Conservation (phyloP, 2,888 invertebrate species). For the Heliconius ethilla region DNA sequence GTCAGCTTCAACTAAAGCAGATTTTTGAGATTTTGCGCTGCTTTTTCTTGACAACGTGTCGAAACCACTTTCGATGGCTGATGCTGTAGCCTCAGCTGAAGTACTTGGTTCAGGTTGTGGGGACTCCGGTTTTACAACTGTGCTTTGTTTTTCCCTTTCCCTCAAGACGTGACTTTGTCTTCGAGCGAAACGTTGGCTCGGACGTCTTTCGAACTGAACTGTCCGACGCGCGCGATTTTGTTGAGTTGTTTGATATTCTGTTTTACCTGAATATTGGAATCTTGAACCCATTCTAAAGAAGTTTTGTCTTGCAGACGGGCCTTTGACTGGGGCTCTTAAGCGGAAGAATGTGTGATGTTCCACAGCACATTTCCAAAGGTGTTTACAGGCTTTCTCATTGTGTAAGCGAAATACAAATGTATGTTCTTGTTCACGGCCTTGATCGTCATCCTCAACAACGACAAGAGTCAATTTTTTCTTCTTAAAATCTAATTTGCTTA, state of each 20-base stretch:
- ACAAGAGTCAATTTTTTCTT: conserved; percentile 98
- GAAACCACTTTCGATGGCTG: conserved; percentile 53
- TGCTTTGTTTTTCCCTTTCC: conserved; percentile 86
- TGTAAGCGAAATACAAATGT: conserved; percentile 98
- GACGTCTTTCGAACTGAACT: conserved; percentile 97
- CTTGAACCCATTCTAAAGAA: conserved; percentile 99
- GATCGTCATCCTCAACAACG: conserved; percentile 99
- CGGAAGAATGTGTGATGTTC: conserved; percentile 99
- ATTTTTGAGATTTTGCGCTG: conserved; percentile 82
- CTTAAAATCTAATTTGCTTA: conserved; percentile 98
- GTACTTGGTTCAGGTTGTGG: conserved; percentile 63
- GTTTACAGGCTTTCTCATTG: conserved; percentile 99
- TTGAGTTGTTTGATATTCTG: conserved; percentile 98
- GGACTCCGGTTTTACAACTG: conserved; percentile 61
- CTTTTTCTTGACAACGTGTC: conserved; percentile 77
- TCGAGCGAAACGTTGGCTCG: conserved; percentile 97
- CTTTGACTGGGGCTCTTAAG: conserved; percentile 93
- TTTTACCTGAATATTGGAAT: conserved; percentile 96
- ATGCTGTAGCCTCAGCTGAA: conserved; percentile 56
- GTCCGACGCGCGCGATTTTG: conserved; percentile 94
- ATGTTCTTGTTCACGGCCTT: conserved; percentile 98
- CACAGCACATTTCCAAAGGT: conserved; percentile 99
- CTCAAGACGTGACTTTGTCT: conserved; percentile 94
- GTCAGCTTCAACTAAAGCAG: conserved; percentile 69
- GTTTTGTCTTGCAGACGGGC: conserved; percentile 94